phyloP scores from a whole-genome alignment of 2,113 vertebrate species.

The Oryzias celebensis region DNA sequence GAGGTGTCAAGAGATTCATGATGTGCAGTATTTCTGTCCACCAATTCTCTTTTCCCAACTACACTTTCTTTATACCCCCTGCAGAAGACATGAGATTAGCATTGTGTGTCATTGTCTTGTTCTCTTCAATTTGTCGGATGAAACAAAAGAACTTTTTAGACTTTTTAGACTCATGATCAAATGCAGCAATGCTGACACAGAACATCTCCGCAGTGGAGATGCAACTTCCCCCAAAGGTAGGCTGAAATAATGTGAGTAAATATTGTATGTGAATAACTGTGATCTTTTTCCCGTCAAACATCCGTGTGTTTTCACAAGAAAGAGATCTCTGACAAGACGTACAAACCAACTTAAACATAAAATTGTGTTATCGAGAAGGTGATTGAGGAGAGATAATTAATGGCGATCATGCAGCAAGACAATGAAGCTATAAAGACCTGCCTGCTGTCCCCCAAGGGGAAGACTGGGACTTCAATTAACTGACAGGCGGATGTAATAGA shows the following conservation, averaged over 20 bases:
- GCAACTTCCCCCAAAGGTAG: slow-evolving; percentile 44
- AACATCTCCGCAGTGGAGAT: slow-evolving; percentile 33
- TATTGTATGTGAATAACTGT: slow-evolving; percentile 33
- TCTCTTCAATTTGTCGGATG: slow-evolving; percentile 29
- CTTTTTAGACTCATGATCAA: slow-evolving; percentile 44
- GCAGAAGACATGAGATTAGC: slow-evolving; percentile 4
- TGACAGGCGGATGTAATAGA: slow-evolving; percentile 68
- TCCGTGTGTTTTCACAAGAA: slow-evolving; percentile 49
- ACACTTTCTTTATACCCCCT: slow-evolving; percentile 18
- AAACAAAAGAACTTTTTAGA: slow-evolving; percentile 21
- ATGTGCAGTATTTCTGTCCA: slow-evolving; percentile 12
- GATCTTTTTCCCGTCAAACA: slow-evolving; percentile 62
- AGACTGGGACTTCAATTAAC: slow-evolving; percentile 68
- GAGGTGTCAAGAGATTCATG: background rate
- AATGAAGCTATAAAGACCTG: slow-evolving; percentile 56
- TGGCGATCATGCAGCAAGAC: slow-evolving; percentile 46
- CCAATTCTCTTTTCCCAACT: slow-evolving; percentile 12
- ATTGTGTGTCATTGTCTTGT: slow-evolving; percentile 41
- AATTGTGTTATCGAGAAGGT: slow-evolving; percentile 37
- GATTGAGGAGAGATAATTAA: slow-evolving; percentile 70
- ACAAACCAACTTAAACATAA: slow-evolving; percentile 47
- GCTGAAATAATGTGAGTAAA: slow-evolving; percentile 28
- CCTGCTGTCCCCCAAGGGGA: slow-evolving; percentile 50
- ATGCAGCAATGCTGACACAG: slow-evolving; percentile 46
- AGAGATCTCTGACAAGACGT: slow-evolving; percentile 43